A percentile compares a stretch with the other conserved stretches of the same genome.
These are phyloP conservation scores for Ia io DNA, from an alignment of 2,113 vertebrate species.

Conservation along the genomic window DNA sequence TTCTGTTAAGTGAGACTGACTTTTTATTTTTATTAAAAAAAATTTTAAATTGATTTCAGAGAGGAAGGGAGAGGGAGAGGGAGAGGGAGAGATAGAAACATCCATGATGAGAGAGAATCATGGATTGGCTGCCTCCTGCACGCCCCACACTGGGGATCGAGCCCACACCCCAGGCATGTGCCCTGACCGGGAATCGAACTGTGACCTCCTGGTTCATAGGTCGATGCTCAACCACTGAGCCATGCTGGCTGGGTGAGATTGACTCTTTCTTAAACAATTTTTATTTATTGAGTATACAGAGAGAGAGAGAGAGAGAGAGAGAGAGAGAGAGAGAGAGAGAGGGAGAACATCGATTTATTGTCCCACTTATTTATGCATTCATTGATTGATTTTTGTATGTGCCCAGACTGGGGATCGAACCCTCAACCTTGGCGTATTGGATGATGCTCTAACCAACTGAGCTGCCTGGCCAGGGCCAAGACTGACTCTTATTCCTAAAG, in stretches of 20 bases:
- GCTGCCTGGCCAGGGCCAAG: neutral
- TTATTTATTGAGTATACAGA: too few species aligned
- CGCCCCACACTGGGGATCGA: too few species aligned
- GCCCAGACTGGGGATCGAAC: neutral
- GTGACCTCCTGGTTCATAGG: too few species aligned
- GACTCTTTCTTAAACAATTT: too few species aligned
- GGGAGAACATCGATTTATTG: neutral
- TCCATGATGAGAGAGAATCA: too few species aligned
- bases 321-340: neutral
- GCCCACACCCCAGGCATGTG: too few species aligned
- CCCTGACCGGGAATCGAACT: too few species aligned
- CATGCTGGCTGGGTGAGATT: too few species aligned
- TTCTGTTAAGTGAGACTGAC: neutral
- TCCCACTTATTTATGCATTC: neutral
- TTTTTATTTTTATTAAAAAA: neutral
- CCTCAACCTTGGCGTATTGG: neutral
- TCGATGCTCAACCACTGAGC: too few species aligned
- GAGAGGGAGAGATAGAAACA: neutral
- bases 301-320: too few species aligned
- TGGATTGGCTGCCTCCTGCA: too few species aligned
- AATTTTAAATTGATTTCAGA: neutral
- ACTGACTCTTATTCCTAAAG: neutral
- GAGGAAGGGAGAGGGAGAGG: neutral
- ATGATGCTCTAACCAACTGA: neutral
- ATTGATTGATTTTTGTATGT: neutral